phyloP scores from a whole-genome alignment of 2,888 invertebrate species.

The Scaeva pyrastri region DNA sequence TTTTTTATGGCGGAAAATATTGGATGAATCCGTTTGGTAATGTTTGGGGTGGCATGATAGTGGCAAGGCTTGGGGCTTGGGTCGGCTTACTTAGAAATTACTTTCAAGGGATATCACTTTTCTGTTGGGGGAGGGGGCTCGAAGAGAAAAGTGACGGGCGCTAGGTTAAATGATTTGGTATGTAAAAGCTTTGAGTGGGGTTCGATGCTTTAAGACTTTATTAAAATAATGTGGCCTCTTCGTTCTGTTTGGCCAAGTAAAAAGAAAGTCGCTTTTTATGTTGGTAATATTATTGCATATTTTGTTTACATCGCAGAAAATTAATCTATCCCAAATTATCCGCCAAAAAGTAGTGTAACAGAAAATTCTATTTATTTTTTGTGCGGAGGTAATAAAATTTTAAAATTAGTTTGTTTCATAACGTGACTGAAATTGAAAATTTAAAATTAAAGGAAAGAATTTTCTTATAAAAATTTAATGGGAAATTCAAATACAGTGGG shows the following conservation, averaged over 20 bases:
- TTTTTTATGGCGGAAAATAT: constrained; percentile 31
- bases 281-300: not conserved
- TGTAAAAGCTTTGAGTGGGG: constrained; percentile 48
- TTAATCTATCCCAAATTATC: not conserved
- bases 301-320: constrained; percentile 12
- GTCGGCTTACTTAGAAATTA: constrained; percentile 34
- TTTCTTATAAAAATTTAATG: not conserved
- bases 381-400: not conserved
- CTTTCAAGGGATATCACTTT: constrained; percentile 16
- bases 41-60: not conserved
- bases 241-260: not conserved
- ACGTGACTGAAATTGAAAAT: constrained; percentile 19
- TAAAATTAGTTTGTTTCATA: constrained; percentile 8
- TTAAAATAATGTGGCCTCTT: constrained; percentile 2
- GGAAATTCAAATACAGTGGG: not conserved
- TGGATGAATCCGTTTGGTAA: constrained; percentile 5
- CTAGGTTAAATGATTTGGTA: constrained; percentile 36
- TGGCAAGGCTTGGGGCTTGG: no score
- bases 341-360: not conserved
- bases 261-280: not conserved
- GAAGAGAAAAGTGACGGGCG: not conserved
- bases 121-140: not conserved
- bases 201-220: constrained; percentile 52
- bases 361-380: not conserved
- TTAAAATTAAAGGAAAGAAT: not conserved